These are phyloP conservation scores for Catalaphyllia jardinei DNA, from an alignment of 64 coral and sea anemone species.

Conservation along the genomic window DNA sequence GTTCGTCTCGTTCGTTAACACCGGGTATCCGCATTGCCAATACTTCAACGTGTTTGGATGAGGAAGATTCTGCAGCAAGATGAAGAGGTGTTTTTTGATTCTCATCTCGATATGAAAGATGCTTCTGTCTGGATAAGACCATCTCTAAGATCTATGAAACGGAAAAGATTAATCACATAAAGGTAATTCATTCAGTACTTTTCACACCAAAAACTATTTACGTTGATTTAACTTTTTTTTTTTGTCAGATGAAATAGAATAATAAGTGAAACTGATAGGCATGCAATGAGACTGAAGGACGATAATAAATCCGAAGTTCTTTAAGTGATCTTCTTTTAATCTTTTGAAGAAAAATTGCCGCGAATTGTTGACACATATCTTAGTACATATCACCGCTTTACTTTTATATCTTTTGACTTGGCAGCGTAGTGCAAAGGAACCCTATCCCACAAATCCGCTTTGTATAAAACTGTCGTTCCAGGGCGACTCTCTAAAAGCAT, in stretches of 20 bases:
- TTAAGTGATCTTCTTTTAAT: too few species aligned
- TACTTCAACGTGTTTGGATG: constrained; percentile 55
- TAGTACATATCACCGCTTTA: not conserved
- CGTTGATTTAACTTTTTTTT: too few species aligned
- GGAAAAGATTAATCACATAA: not conserved
- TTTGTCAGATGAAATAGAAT: too few species aligned
- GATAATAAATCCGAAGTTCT: too few species aligned
- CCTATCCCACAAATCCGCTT: constrained; percentile 63
- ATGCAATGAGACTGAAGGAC: too few species aligned
- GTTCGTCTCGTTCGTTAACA: constrained; percentile 68
- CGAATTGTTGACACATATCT: too few species aligned
- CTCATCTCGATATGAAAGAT: constrained; percentile 63
- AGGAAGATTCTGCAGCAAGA: constrained; percentile 54
- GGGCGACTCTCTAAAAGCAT: constrained; percentile 49
- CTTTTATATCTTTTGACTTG: constrained; percentile 3
- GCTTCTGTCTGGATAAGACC: constrained; percentile 64
- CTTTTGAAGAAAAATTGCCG: too few species aligned
- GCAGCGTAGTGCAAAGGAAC: constrained; percentile 58
- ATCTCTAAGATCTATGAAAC: constrained; percentile 65
- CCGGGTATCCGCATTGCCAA: constrained; percentile 34
- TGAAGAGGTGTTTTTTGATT: constrained; percentile 77
- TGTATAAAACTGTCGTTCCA: constrained; percentile 39
- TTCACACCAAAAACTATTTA: too few species aligned
- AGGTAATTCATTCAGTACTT: too few species aligned
- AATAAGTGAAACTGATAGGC: too few species aligned